These are phyloP conservation scores for Noctua comes DNA, from an alignment of 2,888 invertebrate genomes.

Conservation along the genomic window DNA sequence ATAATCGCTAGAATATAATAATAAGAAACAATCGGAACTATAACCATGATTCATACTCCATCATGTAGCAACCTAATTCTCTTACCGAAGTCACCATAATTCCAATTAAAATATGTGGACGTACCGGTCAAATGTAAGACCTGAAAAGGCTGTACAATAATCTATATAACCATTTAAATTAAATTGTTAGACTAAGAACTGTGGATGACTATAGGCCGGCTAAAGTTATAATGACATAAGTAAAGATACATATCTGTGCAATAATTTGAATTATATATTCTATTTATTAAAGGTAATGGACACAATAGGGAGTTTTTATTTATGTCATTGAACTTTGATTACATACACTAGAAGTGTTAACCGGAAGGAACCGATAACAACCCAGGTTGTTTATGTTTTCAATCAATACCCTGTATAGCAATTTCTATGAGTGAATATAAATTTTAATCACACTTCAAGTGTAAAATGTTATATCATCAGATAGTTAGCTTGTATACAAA, in stretches of 20 bases:
- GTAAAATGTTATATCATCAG: slow-evolving; percentile 72
- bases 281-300: background rate
- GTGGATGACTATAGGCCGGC: background rate
- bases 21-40: slow-evolving; percentile 59
- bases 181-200: slow-evolving; percentile 24
- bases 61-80: slow-evolving; percentile 33
- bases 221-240: slow-evolving; percentile 48
- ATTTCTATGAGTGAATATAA: slow-evolving; percentile 63
- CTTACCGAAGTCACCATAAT: slow-evolving; percentile 26
- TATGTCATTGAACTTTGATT: slow-evolving; percentile 43
- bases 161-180: slow-evolving; percentile 4
- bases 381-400: slow-evolving; percentile 30
- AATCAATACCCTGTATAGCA: slow-evolving; percentile 46
- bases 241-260: slow-evolving; percentile 27
- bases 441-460: slow-evolving; percentile 71
- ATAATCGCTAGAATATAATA: slow-evolving; percentile 79
- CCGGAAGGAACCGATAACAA: slow-evolving; percentile 11
- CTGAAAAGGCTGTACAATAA: slow-evolving; percentile 16
- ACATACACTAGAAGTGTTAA: slow-evolving; percentile 19
- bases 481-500: slow-evolving; percentile 70
- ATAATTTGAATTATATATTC: background rate
- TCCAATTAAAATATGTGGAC: slow-evolving; percentile 10
- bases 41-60: slow-evolving; percentile 40
- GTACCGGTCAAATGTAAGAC: background rate
- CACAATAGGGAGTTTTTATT: slow-evolving; percentile 14